These are phyloP conservation scores for Tylochromis polylepis DNA, from an alignment of 2,113 vertebrate species.

Conservation along the genomic window DNA sequence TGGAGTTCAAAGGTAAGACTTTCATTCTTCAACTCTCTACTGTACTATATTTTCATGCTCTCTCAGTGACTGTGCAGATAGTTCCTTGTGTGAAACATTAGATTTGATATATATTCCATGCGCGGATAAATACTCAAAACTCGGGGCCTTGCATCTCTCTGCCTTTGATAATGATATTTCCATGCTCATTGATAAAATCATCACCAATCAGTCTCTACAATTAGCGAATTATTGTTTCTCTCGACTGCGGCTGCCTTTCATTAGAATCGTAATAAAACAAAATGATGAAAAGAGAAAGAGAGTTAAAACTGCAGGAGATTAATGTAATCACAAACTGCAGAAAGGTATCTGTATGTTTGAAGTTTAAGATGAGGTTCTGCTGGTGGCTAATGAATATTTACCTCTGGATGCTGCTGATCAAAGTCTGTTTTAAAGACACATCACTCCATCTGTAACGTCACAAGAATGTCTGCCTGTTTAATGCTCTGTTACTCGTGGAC, in stretches of 20 bases:
- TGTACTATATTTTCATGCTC: background rate
- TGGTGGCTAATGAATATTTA: background rate
- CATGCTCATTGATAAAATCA: background rate
- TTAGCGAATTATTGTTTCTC: background rate
- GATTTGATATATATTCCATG: background rate
- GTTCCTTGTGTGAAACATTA: background rate
- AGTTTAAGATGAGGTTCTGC: background rate
- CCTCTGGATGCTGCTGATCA: background rate
- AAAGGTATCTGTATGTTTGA: background rate
- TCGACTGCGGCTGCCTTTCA: background rate
- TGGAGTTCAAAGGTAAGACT: conserved; percentile 78
- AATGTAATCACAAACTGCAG: conserved; percentile 7
- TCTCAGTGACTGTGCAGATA: background rate
- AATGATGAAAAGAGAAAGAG: background rate
- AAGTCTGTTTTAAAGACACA: background rate
- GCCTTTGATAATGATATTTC: background rate
- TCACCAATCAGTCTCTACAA: background rate
- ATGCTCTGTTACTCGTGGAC: background rate
- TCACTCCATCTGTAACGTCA: background rate
- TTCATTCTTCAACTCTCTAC: background rate
- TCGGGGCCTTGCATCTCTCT: background rate
- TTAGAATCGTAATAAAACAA: background rate
- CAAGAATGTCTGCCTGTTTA: background rate
- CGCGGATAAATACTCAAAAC: background rate
- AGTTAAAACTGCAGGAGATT: background rate